Conservation (phyloP, 2,888 invertebrate species). For the Sialis lutaria region DNA sequence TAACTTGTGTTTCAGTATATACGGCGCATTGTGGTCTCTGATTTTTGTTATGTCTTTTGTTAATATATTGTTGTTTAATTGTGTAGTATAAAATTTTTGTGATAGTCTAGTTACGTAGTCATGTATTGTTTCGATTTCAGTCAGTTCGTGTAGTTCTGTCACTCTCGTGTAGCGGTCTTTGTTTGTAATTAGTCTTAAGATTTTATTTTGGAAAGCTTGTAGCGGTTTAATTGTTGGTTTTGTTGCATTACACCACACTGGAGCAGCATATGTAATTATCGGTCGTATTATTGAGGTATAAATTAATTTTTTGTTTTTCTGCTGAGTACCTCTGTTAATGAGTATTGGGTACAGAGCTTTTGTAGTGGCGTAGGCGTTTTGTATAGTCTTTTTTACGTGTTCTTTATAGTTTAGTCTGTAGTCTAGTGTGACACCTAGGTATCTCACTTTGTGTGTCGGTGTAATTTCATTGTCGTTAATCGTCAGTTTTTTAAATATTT, state of each 20-base stretch:
- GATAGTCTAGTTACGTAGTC: slow-evolving; percentile 6
- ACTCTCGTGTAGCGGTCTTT: slow-evolving; percentile 8
- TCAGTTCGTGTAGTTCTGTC: slow-evolving; percentile 7
- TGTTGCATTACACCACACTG: slow-evolving; percentile 10
- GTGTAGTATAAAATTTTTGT: slow-evolving; percentile 6
- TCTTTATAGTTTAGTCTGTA: slow-evolving; percentile 7
- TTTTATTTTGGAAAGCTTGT: slow-evolving; percentile 12
- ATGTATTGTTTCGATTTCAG: slow-evolving; percentile 5
- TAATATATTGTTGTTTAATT: slow-evolving; percentile 4
- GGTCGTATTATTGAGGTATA: slow-evolving; percentile 13
- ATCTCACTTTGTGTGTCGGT: slow-evolving; percentile 3
- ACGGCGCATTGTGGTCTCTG: too few relatives aligned
- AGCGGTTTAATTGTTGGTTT: slow-evolving; percentile 5
- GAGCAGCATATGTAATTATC: slow-evolving; percentile 11
- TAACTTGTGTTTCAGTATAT: too few relatives aligned
- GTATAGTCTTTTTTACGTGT: slow-evolving; percentile 9
- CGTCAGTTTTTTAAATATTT: slow-evolving; percentile 5
- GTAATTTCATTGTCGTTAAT: slow-evolving; percentile 3
- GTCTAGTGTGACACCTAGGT: not conserved
- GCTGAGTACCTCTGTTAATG: slow-evolving; percentile 7
- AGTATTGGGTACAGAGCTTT: slow-evolving; percentile 13
- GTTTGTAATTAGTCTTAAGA: slow-evolving; percentile 8
- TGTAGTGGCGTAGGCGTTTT: slow-evolving; percentile 9
- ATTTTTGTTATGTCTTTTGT: slow-evolving; percentile 2
- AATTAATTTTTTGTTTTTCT: slow-evolving; percentile 13